Evolutionary conservation across 2,797 vertebrate species (phyloP).

Genomic region (Sylvia borin): DNA sequence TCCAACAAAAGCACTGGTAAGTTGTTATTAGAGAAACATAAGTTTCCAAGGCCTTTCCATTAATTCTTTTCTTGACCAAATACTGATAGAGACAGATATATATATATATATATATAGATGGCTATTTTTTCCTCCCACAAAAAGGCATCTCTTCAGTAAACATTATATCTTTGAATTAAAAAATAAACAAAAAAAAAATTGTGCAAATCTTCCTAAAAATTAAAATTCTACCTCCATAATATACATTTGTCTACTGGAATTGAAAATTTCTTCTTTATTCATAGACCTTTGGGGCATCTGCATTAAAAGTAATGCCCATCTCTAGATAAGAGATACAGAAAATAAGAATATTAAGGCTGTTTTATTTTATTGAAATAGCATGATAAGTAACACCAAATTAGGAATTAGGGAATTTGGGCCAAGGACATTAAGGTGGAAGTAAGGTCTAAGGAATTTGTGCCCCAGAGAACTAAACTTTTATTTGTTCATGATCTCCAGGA

Average conservation of each 20-base stretch:
- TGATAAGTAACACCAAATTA: neutral
- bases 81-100: neutral
- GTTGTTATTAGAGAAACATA: neutral
- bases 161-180: conserved; percentile 1
- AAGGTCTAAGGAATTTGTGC: too few species aligned
- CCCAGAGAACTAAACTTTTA: neutral
- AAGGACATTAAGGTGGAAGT: neutral
- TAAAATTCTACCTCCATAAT: neutral
- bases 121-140: neutral
- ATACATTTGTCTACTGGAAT: neutral
- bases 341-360: neutral
- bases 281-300: neutral
- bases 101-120: too few species aligned
- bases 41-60: neutral
- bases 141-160: conserved; percentile 31
- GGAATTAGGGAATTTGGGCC: neutral
- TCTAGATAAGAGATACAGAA: neutral
- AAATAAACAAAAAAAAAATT: neutral
- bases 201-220: conserved; percentile 6
- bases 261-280: neutral
- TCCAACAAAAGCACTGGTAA: neutral
- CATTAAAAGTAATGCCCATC: neutral
- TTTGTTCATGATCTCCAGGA: neutral
- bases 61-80: neutral
- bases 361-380: neutral